phyloP scores from a whole-genome alignment of 2,113 vertebrate genomes.

The Plecturocebus donacophilus region DNA sequence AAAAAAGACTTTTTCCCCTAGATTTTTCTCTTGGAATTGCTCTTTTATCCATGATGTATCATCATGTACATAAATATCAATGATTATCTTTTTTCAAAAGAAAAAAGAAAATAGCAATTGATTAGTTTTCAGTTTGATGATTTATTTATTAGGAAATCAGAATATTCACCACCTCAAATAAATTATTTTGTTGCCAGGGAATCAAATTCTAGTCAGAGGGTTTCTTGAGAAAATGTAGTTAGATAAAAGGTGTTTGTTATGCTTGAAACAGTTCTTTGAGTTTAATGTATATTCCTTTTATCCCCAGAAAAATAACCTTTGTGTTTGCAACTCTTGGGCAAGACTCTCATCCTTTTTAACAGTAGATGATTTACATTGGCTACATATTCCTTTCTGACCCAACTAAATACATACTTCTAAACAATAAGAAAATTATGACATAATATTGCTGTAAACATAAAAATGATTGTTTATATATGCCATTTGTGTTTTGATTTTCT shows the following conservation, averaged over 20 bases:
- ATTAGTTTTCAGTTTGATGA: constrained; percentile 21
- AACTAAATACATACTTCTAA: neutral
- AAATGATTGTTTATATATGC: neutral
- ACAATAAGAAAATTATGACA: neutral
- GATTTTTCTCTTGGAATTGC: neutral
- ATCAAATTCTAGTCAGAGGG: neutral
- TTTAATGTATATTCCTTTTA: neutral
- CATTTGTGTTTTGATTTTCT: neutral
- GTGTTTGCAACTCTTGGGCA: neutral
- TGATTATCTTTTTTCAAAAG: neutral
- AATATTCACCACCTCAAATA: neutral
- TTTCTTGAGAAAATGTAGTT: constrained; percentile 7
- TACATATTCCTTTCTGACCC: neutral
- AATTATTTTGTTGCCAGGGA: constrained; percentile 3
- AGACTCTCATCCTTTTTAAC: neutral
- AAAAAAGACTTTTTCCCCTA: neutral
- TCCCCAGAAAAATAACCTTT: neutral
- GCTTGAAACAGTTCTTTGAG: neutral
- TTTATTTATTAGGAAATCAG: neutral
- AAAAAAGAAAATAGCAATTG: neutral
- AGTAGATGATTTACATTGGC: neutral
- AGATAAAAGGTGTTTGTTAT: neutral
- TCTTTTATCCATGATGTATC: neutral
- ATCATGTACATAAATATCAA: neutral
- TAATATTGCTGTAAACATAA: neutral